Base-by-base conservation (phyloP, 2,797 vertebrate species). In the Mus minutoides region DNA sequence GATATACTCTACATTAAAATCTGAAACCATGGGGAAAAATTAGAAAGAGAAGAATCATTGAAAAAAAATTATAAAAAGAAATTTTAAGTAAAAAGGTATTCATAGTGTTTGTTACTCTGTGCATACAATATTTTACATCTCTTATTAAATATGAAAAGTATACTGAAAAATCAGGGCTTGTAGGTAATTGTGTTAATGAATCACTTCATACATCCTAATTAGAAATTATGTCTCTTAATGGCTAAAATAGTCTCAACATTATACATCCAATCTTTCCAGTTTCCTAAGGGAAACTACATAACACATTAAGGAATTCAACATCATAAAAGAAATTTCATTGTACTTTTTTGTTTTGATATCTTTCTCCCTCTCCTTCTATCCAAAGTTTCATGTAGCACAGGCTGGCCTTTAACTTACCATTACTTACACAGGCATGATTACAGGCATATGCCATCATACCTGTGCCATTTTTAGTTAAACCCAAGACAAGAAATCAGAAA, bases 1-100 rank as follows among this genome's bases (percentile, higher is more conserved):
- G 97, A 99, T 99, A 97, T 99, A 99, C 92, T 99, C 99, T 98
- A 99, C 99, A 93, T 99, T 99, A 98, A 99, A 99, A 97, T 99
- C 99, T 99, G 98, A 94, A 31, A 97, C 24, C 92, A 75, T 0
- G 97, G 3, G 79, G 9, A 14, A 90, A 6, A 62, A 94, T 98
- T 97, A 98, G 90, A 93, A 88, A 92, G 40, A 71, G 26, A 24
- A 11, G 94, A 95, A 97, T 34, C 34, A 16, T 11, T 80, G 26
- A 64, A 79, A 90, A 90, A 67, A 78, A 34, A 89, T 16, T 75
- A 90, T 40, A 77, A 94, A 94, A 92, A 82, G 43, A 46, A 67
- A 86, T n/a, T 40, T 22, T 89, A 92, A 79, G 14, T 69, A 87
- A 83, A 77, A 90, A 58, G 6, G 2, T 64, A 86, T 29, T 92